phyloP scores from a whole-genome alignment of 2,888 invertebrate genomes.

The Acanthoscelides obtectus region DNA sequence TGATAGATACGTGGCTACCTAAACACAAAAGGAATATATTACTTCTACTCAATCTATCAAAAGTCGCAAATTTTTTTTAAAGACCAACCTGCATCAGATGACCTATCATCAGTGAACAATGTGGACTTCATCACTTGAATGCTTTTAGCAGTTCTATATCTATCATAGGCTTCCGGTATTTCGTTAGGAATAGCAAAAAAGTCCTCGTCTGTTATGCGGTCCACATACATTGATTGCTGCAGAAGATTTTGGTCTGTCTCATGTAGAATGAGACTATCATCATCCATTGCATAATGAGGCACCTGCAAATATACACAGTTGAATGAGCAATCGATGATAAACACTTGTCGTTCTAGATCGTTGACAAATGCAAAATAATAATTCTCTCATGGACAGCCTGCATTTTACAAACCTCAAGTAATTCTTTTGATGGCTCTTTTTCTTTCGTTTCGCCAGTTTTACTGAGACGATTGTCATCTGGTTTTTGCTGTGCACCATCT shows the following conservation, averaged over 20 bases:
- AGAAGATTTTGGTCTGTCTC: constrained; percentile 23
- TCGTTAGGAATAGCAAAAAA: constrained; percentile 20
- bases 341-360: too few species aligned
- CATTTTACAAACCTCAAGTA: neutral
- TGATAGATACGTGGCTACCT: constrained; percentile 28
- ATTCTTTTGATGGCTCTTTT: neutral
- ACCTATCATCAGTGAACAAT: constrained; percentile 30
- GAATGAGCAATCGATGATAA: neutral
- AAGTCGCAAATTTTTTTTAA: neutral
- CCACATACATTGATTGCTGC: constrained; percentile 32
- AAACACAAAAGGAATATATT: neutral
- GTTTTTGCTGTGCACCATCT: neutral
- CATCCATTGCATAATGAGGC: constrained; percentile 19
- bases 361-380: too few species aligned
- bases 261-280: constrained; percentile 24
- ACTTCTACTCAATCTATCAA: too few species aligned
- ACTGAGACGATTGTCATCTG: neutral
- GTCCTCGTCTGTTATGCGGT: constrained; percentile 30
- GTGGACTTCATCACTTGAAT: constrained; percentile 34
- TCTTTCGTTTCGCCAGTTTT: neutral
- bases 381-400: too few species aligned
- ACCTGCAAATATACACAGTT: constrained; percentile 6
- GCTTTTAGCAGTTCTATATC: constrained; percentile 23
- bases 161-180: constrained; percentile 14
- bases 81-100: constrained; percentile 19